These are phyloP conservation scores for Epinephelus awoara DNA, from an alignment of 2,797 vertebrate species.

Conservation along the genomic window DNA sequence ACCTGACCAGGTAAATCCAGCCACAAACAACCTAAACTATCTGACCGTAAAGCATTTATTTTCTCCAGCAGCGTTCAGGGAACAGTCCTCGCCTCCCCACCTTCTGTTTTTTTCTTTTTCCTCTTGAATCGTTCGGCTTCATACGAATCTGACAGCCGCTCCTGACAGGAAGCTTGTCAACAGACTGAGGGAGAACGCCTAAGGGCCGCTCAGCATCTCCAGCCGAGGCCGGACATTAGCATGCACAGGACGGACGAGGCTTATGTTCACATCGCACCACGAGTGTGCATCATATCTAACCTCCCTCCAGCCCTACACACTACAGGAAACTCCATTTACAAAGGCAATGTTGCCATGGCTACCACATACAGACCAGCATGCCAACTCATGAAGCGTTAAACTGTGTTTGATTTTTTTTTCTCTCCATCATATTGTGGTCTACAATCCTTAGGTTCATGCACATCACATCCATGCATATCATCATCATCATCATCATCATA, in stretches of 20 bases:
- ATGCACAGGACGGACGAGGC: not conserved
- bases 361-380: slow-evolving; percentile 30
- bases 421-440: not conserved
- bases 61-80: slow-evolving; percentile 18
- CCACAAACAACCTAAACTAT: slow-evolving; percentile 45
- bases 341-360: slow-evolving; percentile 50
- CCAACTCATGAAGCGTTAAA: slow-evolving; percentile 1
- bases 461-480: too few species aligned
- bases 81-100: not conserved
- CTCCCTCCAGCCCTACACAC: slow-evolving; percentile 17
- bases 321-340: slow-evolving; percentile 8
- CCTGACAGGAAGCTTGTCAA: slow-evolving; percentile 22
- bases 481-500: too few species aligned
- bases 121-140: slow-evolving; percentile 23
- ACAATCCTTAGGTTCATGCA: not conserved
- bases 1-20: slow-evolving; percentile 35
- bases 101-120: not conserved
- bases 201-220: slow-evolving; percentile 6
- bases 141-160: slow-evolving; percentile 21
- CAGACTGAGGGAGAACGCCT: slow-evolving; percentile 1
- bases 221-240: slow-evolving; percentile 34
- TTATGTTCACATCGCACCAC: slow-evolving; percentile 24
- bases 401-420: not conserved
- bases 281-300: slow-evolving; percentile 27
- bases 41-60: slow-evolving; percentile 47